These are phyloP conservation scores for Gortyna flavago DNA, from an alignment of 2,888 invertebrate species.

Conservation along the genomic window DNA sequence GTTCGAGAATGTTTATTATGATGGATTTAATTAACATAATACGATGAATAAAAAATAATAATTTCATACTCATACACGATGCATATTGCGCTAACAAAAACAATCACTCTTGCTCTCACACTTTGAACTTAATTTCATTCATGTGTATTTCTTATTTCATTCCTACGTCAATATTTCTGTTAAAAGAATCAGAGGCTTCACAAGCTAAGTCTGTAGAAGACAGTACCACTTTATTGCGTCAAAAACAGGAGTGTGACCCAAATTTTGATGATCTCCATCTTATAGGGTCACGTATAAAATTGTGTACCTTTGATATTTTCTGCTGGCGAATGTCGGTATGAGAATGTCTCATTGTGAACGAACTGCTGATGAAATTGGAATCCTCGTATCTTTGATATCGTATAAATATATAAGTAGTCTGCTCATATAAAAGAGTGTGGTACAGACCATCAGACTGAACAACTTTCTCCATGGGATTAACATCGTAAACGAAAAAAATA, in stretches of 20 bases:
- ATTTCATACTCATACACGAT: background rate
- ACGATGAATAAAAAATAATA: background rate
- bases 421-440: background rate
- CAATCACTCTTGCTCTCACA: background rate
- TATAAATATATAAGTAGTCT: background rate
- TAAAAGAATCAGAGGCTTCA: conserved; percentile 25
- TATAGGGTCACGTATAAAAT: conserved; percentile 50
- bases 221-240: conserved; percentile 47
- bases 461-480: background rate
- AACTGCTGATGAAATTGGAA: conserved; percentile 28
- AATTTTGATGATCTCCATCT: conserved; percentile 52
- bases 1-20: background rate
- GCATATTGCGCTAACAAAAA: background rate
- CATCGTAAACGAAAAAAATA: background rate
- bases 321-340: conserved; percentile 4
- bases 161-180: conserved; percentile 24
- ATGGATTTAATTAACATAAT: background rate
- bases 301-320: conserved; percentile 60
- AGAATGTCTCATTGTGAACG: conserved; percentile 25
- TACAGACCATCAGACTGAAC: background rate
- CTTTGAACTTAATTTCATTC: background rate
- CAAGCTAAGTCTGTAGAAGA: conserved; percentile 30
- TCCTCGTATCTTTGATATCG: background rate
- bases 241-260: conserved; percentile 42
- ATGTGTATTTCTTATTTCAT: background rate